Evolutionary conservation across 2,888 invertebrate genomes (phyloP).

Genomic region (Orthosia gracilis): DNA sequence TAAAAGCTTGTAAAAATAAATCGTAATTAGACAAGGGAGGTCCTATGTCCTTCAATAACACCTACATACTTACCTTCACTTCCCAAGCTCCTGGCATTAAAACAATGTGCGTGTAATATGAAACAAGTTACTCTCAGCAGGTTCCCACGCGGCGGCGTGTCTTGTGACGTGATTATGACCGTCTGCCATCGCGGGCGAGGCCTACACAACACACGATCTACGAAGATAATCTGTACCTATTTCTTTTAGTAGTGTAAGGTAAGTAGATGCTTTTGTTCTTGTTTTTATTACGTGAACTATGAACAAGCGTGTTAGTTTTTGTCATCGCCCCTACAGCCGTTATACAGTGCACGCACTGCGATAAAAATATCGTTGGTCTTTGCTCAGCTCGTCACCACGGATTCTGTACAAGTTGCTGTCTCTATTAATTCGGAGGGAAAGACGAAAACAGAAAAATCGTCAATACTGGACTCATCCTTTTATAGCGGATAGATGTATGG

Average conservation of each 20-base stretch:
- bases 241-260: conserved; percentile 9
- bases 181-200: conserved; percentile 51
- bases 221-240: conserved; percentile 45
- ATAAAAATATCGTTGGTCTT: no score
- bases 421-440: no score
- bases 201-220: conserved; percentile 56
- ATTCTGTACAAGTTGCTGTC: no score
- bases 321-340: no score
- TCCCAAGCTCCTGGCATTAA: conserved; percentile 32
- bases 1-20: no score
- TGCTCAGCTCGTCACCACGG: no score
- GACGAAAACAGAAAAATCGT: no score
- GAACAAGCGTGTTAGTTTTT: no score
- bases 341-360: no score
- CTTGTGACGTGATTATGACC: conserved; percentile 60
- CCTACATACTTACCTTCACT: not conserved
- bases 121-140: conserved; percentile 41
- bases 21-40: no score
- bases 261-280: not conserved
- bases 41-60: not conserved
- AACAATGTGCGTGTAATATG: conserved; percentile 51
- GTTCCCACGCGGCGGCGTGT: conserved; percentile 62
- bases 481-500: no score
- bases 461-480: no score
- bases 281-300: not conserved